Conservation (phyloP, 2,113 vertebrate genomes). For the Paraplagusia blochii region DNA sequence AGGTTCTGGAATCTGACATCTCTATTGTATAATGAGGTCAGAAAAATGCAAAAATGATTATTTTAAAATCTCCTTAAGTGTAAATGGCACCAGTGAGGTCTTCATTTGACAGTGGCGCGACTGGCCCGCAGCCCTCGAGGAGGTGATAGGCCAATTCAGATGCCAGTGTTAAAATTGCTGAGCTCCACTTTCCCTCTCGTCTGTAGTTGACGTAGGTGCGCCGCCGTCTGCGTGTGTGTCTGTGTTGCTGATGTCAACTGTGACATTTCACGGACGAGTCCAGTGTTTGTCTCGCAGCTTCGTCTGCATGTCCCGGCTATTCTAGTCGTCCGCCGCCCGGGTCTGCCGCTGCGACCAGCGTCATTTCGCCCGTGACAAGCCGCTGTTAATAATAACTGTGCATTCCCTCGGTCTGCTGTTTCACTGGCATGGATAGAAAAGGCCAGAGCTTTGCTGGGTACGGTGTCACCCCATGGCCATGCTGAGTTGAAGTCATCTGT, state of each 20-base stretch:
- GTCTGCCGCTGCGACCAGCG: constrained; percentile 25
- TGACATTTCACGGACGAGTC: constrained; percentile 13
- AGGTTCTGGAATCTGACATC: too few species aligned
- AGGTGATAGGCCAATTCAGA: not conserved
- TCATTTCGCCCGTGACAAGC: constrained; percentile 35
- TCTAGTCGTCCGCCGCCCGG: constrained; percentile 25
- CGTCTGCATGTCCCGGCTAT: constrained; percentile 29
- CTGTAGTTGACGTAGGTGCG: not conserved
- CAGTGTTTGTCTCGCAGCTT: constrained; percentile 7
- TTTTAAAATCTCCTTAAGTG: not conserved
- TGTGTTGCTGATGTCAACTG: not conserved
- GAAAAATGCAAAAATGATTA: not conserved
- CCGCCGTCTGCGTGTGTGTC: constrained; percentile 8
- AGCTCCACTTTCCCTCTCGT: not conserved
- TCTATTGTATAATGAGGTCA: not conserved
- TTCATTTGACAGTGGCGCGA: not conserved
- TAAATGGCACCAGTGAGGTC: not conserved
- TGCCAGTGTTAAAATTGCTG: not conserved
- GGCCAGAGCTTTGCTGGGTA: constrained; percentile 34
- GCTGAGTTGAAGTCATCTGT: constrained; percentile 22
- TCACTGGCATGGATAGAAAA: constrained; percentile 33
- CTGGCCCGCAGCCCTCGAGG: not conserved
- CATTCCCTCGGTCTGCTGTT: constrained; percentile 54
- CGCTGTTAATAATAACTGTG: constrained; percentile 61
- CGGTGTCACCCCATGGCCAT: constrained; percentile 48